Percentiles rank a stretch among this genome's conserved stretches.
Evolutionary conservation across 2,888 invertebrate genomes (phyloP).

Genomic region (Hydraecia micacea): DNA sequence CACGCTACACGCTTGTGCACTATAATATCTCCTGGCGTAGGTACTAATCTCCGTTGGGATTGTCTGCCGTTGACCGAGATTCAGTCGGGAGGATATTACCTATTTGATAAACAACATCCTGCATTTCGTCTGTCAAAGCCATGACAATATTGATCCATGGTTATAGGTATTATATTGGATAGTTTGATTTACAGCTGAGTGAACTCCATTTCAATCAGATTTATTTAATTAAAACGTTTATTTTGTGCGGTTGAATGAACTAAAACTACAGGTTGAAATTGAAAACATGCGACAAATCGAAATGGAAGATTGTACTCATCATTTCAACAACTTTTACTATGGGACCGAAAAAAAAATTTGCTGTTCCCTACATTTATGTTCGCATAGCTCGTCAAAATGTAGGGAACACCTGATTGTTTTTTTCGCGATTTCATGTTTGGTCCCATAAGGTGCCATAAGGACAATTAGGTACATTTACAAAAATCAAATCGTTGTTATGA

Average conservation of each 20-base stretch:
- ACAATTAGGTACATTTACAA: neutral
- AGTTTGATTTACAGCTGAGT: neutral
- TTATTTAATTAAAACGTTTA: neutral
- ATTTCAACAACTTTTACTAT: too few relatives aligned
- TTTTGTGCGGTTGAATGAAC: neutral
- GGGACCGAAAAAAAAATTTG: too few relatives aligned
- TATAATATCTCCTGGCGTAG: neutral
- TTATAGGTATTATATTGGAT: too few relatives aligned
- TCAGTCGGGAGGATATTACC: neutral
- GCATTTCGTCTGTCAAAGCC: neutral
- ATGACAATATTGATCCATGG: neutral
- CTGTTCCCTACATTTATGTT: too few relatives aligned
- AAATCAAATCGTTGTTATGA: neutral
- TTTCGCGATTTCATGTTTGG: too few relatives aligned
- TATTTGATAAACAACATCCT: neutral
- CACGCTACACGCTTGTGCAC: neutral
- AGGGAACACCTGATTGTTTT: too few relatives aligned
- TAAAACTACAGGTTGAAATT: too few relatives aligned
- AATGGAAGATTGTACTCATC: too few relatives aligned
- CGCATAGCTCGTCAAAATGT: too few relatives aligned
- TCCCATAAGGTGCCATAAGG: too few relatives aligned
- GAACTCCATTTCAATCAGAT: neutral
- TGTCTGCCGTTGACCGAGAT: neutral
- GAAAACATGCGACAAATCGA: too few relatives aligned
- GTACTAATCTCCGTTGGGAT: neutral